Percentiles rank a stretch among this genome's conserved stretches.
Conservation (phyloP, 1,140 invertebrate species). For the Steinernema feltiae region DNA sequence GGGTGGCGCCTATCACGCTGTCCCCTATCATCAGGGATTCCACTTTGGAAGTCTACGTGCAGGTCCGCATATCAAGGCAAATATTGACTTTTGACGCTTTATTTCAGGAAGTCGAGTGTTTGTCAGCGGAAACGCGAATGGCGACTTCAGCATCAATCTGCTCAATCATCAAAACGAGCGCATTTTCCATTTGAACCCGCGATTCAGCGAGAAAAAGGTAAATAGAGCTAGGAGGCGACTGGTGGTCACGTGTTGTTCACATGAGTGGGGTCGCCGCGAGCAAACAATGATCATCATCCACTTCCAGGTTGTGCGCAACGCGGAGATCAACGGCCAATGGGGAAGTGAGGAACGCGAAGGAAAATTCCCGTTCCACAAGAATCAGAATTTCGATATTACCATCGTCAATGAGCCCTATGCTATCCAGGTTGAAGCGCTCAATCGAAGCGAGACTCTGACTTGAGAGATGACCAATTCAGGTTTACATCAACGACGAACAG, state of each 20-base stretch:
- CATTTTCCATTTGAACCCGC: conserved; percentile 41
- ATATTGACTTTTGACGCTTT: background rate
- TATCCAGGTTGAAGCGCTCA: no score
- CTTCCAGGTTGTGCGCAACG: conserved; percentile 35
- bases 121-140: background rate
- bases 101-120: background rate
- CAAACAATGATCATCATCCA: no score
- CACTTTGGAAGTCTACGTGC: background rate
- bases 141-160: conserved; percentile 36
- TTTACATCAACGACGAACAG: conserved; percentile 36
- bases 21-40: background rate
- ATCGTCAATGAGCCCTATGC: conserved; percentile 41
- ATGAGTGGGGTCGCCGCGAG: no score
- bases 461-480: no score
- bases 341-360: conserved; percentile 44
- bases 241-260: no score
- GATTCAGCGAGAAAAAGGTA: conserved; percentile 37
- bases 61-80: background rate
- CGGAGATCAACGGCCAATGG: conserved; percentile 34
- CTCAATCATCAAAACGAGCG: conserved; percentile 37
- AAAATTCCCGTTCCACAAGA: conserved; percentile 41
- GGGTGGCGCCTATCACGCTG: background rate
- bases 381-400: conserved; percentile 34
- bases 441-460: no score
- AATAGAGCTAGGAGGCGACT: no score